Evolutionary conservation across 2,888 invertebrate genomes (phyloP).

Genomic region (Seira musarum): DNA sequence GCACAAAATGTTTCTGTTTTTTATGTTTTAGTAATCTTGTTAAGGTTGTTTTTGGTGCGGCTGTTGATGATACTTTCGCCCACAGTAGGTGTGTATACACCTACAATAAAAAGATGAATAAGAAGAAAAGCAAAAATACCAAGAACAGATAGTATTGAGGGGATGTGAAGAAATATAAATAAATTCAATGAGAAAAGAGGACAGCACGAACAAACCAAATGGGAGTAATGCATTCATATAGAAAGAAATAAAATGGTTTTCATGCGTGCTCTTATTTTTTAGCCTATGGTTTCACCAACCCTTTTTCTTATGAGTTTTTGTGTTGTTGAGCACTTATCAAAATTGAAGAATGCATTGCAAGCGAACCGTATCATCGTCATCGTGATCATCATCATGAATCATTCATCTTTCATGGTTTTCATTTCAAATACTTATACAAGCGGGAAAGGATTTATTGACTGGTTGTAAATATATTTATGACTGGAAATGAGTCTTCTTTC

Average conservation of each 20-base stretch:
- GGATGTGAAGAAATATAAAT: not conserved
- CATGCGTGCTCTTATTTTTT: not conserved
- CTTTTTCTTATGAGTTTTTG: not conserved
- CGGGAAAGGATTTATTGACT: too few species aligned
- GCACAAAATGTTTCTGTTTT: not conserved
- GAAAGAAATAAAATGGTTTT: constrained; percentile 6
- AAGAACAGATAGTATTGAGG: not conserved
- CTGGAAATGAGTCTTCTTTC: too few species aligned
- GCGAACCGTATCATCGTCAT: constrained; percentile 4
- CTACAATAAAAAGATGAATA: not conserved
- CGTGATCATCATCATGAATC: constrained; percentile 32
- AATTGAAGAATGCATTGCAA: not conserved
- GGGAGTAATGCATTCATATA: not conserved
- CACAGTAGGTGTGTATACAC: not conserved
- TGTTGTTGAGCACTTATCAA: constrained; percentile 3
- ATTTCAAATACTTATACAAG: too few species aligned
- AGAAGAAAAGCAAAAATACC: not conserved
- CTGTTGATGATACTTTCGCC: not conserved
- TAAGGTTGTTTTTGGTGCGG: not conserved
- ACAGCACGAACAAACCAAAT: not conserved
- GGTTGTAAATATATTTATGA: too few species aligned
- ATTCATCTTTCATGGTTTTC: constrained; percentile 23
- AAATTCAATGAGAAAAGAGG: not conserved
- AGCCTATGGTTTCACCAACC: not conserved
- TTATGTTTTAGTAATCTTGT: constrained; percentile 3